Evolutionary conservation across 2,113 vertebrate genomes (phyloP).

Genomic region (Dicerorhinus sumatrensis): DNA sequence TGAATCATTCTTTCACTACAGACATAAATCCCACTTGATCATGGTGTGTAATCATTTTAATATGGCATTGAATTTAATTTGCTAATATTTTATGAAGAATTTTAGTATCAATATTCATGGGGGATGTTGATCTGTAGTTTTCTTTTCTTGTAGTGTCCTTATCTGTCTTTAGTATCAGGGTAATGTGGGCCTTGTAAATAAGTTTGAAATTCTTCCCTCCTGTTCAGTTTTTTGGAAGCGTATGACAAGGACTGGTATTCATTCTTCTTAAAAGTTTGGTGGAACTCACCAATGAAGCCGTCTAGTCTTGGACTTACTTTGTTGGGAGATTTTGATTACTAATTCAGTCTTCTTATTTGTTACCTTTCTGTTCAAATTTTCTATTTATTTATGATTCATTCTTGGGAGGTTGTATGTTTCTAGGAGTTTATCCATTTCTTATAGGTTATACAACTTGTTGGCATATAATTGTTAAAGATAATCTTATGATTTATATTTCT

Average conservation of each 20-base stretch:
- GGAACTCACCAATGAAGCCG: not conserved
- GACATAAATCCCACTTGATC: not conserved
- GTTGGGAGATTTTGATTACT: not conserved
- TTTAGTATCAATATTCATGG: not conserved
- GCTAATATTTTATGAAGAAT: not conserved
- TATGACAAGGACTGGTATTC: not conserved
- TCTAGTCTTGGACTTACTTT: not conserved
- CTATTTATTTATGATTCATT: not conserved
- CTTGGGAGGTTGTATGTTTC: not conserved
- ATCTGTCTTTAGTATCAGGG: not conserved
- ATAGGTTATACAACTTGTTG: not conserved
- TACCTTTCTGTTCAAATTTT: not conserved
- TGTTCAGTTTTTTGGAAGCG: not conserved
- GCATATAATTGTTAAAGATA: not conserved
- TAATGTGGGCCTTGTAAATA: not conserved
- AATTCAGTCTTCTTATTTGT: not conserved
- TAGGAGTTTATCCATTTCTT: not conserved
- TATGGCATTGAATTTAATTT: not conserved
- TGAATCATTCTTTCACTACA: not conserved
- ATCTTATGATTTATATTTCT: not conserved
- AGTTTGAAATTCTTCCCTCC: not conserved
- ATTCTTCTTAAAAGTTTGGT: not conserved
- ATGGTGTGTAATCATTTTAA: not conserved
- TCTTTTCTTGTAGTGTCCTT: not conserved
- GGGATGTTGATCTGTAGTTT: not conserved